These are phyloP conservation scores for Heliconius nattereri DNA, from an alignment of 1,140 invertebrate genomes.

Conservation along the genomic window DNA sequence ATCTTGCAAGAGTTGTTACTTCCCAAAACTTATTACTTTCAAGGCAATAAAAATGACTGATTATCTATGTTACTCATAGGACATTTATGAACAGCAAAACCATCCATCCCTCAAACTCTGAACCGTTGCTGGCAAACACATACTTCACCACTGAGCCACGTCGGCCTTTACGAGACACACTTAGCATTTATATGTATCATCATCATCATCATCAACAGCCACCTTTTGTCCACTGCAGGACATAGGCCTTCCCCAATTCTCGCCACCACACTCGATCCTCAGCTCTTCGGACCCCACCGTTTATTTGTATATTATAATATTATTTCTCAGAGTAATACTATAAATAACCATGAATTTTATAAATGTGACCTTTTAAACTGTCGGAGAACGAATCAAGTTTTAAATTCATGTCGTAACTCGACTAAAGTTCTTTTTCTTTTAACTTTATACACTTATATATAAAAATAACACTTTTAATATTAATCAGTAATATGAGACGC, in stretches of 20 bases:
- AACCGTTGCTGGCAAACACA: background rate
- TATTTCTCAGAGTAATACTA: background rate
- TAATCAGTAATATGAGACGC: constrained; percentile 14
- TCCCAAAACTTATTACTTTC: background rate
- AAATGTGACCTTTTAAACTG: constrained; percentile 22
- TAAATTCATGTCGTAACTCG: constrained; percentile 22
- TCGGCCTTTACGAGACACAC: too few species aligned
- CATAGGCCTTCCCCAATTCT: too few species aligned
- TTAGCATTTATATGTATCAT: too few species aligned
- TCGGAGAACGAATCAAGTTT: constrained; percentile 11
- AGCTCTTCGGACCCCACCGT: too few species aligned
- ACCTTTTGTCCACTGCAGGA: too few species aligned
- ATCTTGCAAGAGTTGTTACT: background rate
- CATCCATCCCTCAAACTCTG: background rate
- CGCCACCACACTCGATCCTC: too few species aligned
- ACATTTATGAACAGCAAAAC: background rate
- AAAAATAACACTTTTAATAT: constrained; percentile 5
- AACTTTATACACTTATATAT: background rate
- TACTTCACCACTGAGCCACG: background rate
- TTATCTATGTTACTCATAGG: background rate
- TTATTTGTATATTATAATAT: too few species aligned
- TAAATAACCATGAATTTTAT: constrained; percentile 1
- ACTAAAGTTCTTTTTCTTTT: constrained; percentile 10
- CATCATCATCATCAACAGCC: too few species aligned
- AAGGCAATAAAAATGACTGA: background rate